Base-by-base conservation (phyloP, 2,888 invertebrate species). In the Nysson spinosus region DNA sequence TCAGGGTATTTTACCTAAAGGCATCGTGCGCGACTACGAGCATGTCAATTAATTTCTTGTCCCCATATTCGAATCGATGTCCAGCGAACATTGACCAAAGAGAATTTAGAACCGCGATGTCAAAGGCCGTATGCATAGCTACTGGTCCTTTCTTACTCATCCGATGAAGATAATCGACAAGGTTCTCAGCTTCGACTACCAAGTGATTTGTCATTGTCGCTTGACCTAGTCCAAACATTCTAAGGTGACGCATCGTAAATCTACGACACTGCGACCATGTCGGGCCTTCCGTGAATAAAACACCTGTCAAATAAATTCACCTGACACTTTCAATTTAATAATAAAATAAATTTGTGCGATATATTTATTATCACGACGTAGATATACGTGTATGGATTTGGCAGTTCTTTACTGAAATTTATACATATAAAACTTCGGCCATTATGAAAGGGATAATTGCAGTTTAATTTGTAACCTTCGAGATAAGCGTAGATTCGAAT, bases 51-150 rank as follows among this genome's bases (percentile, higher is more conserved):
- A 93, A 81, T 19, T 89, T 89, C 14, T 85, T 80, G 75, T 94
- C 92, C 24, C 90, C 88, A 43, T 91, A 88, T 30, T 90, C 87
- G 79, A 92, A 93, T 77, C 92, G 89, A 85, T 89, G 87, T 75
- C 93, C 93, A 43, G 93, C 93, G 46, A 92, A 89, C 87, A 92
- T 91, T 16, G 89, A 90, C 94, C 94, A 94, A 12, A 93, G 81
- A 0, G 91, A 89, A 82, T 94, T 94, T 64, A 93, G 85, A 1
- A 93, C 91, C 0, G 91, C 89, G 30, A 91, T 87, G 54, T 92
- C 91, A 34, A 93, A 90, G 1, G 89, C 85, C 6, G 84, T 85
- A 62, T 89, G 89, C 69, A 92, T 89, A 35, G 85, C 85, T 0
- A 92, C 87, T 0, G 90, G 85, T 16, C 78, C 68, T 69, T 81